phyloP scores from a whole-genome alignment of 2,888 invertebrate genomes.

The Ophion ventricosus region DNA sequence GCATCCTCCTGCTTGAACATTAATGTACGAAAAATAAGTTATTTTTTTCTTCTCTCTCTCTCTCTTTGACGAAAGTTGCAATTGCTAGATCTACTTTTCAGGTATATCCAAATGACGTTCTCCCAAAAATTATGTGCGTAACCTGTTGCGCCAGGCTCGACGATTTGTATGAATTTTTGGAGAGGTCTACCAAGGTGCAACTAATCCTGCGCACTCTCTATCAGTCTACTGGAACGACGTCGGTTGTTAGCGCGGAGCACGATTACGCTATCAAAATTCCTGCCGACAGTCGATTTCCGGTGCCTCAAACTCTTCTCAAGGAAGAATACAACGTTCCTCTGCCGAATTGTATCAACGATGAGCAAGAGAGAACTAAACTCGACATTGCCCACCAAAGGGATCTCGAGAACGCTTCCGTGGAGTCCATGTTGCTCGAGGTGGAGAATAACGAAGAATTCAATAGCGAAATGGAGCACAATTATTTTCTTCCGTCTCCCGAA shows the following conservation, averaged over 20 bases:
- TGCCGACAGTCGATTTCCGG: constrained; percentile 26
- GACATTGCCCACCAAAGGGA: constrained; percentile 24
- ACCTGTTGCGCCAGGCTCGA: constrained; percentile 74
- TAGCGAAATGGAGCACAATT: constrained; percentile 56
- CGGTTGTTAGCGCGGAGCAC: constrained; percentile 35
- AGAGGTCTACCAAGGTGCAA: constrained; percentile 74
- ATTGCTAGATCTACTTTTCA: constrained; percentile 40
- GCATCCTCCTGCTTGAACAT: constrained; percentile 76
- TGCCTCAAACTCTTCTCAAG: constrained; percentile 21
- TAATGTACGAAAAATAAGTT: constrained; percentile 17
- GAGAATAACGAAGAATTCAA: constrained; percentile 29
- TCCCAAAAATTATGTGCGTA: constrained; percentile 75
- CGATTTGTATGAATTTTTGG: constrained; percentile 75
- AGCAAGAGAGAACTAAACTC: constrained; percentile 4
- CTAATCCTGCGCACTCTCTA: constrained; percentile 72
- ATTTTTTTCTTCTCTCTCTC: not conserved
- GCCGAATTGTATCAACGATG: constrained; percentile 2
- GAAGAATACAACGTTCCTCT: not conserved
- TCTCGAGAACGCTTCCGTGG: not conserved
- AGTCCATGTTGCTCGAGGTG: constrained; percentile 21
- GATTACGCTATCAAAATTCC: constrained; percentile 45
- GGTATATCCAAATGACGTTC: constrained; percentile 74
- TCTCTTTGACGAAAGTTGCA: not conserved
- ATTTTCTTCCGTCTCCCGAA: constrained; percentile 39
- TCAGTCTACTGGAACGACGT: constrained; percentile 57